Base-by-base conservation (phyloP, 2,888 invertebrate genomes). In the Leucophora obtusa region DNA sequence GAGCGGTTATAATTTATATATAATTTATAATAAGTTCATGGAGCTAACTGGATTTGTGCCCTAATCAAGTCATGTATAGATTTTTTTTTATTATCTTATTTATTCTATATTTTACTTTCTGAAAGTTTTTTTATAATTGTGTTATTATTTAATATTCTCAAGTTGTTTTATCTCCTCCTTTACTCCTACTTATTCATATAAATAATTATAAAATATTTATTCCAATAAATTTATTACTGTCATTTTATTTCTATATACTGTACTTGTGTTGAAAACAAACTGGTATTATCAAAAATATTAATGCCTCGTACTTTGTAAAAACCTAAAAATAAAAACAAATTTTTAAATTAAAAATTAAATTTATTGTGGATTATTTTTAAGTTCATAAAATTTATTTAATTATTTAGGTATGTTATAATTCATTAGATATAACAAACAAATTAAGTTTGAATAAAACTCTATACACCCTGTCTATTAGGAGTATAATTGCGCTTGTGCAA, bases 261-360 rank as follows among this genome's bases (percentile, higher is more conserved):
- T 56, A 85, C 84, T 80, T 84, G 77, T 82, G 85, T 84, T 2
- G 89, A 89, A 83, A 86, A 90, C n/a, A 84, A 82, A 78, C 89
- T 88, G 60, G 79, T 83, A 14, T 87, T 86, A 47, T 87, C 84
- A 58, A 90, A 90, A 11, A 89, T 82, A 84, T 90, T 89, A 21
- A 88, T 81, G 47, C 87, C 87, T 10, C 90, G 88, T 17, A 90
- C 86, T 80, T 86, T 87, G 76, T 89, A 90, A 71, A 87, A 86
- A n/a, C 90, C 90, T 89, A 28, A 8, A 83, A 83, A 28, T 6
- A 71, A 58, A 35, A 82, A 78, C n/a, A 24, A 28, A 7, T 28
- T 28, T 28, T 28, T 6, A 28, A 28, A 28, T 28, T 28, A 28
- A 24, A 24, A 24, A 24, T 24, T 24, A 24, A 3, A 24, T 24